Evolutionary conservation across 2,888 invertebrate species (phyloP), one percentile per base, ranked within the genome.

Genomic region (Dicyrtoma fusca): DNA sequence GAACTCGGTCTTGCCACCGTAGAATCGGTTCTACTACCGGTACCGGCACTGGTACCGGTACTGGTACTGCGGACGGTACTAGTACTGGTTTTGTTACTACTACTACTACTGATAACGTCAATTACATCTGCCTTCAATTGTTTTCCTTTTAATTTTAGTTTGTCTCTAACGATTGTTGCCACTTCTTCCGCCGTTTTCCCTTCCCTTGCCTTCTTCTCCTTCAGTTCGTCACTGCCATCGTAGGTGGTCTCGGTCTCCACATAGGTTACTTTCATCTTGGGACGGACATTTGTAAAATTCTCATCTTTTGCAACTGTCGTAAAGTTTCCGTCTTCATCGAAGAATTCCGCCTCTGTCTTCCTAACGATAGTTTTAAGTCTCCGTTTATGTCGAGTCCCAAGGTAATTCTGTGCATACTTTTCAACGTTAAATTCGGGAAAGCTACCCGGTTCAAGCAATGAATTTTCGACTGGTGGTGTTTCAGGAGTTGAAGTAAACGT

Each of bases 181-280:
- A 49, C 49, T 17, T n/a, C 14, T 13, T n/a, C 14, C 14, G 17
- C 17, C 17, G 17, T 49, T 49, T 49, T 14, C 4, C 13, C 17
- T 49, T 49, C 5, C n/a, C 26, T 13, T 26, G 14, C 34, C 34
- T 59, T 59, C 26, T 26, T 34, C 1, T 25, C 26, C 6, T 26
- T 34, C 6, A 17, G 6, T n/a, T 59, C 59, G 17, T 59, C 59
- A 34, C 34, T 59, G 4, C 34, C 59, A 26, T 59, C 59, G 26
- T 59, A 59, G n/a, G 26, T 26, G 4, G 59, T 59, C n/a, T 59
- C 59, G 1, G 59, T 59, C 59, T 59, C 59, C n/a, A 26, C 34
- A 17, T 26, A 34, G 25, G 14, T 59, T 14, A 59, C 34, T 26
- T 23, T 26, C 59, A 59, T 59, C 13, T 34, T 59, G 1, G 59